Base-by-base conservation (phyloP, 2,113 vertebrate genomes). In the Delphinus delphis region DNA sequence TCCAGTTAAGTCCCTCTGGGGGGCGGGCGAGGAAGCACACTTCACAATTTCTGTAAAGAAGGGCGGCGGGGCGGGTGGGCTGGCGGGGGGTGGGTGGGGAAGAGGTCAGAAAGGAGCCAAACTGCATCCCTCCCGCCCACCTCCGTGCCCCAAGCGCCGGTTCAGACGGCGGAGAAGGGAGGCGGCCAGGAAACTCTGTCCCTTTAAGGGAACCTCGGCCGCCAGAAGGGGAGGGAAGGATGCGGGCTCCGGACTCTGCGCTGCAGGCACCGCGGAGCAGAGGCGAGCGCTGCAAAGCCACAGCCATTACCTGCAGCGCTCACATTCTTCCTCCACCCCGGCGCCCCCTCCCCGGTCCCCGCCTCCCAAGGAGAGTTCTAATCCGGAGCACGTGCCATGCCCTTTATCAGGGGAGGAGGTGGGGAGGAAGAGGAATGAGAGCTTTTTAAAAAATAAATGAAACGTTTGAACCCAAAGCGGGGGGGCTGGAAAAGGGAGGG, bases 371-470 rank as follows among this genome's bases (percentile, higher is more conserved):
- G 94, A 92, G 96, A 77, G 96, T 89, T 84, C 71, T 76, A 74
- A 94, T 74, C 85, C 74, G 3, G 96, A 97, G 96, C 96, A 20
- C 41, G 92, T 73, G 93, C 97, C 73, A 5, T 58, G 95, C 93
- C 93, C 84, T 79, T 82, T 83, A 83, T 55, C 91, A 2, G n/a
- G 90, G 97, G 70, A 95, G 93, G 86, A 74, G 94, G 97, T 65
- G 97, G 93, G 77, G 65, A 89, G 93, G 47, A 77, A 88, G 81
- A 85, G 67, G 84, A 93, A 89, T 12, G 60, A 67, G 77, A 65
- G 97, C 87, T 96, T 97, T 97, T 96, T 33, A 89, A 95, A 95
- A 98, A 97, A 97, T 96, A 97, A 97, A 97, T 84, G 96, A 83
- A 98, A 95, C 92, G 67, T 96, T 90, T 92, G 97, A 95, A 87